Base-by-base conservation (phyloP, 2,888 invertebrate species). In the Temnothorax unifasciatus region DNA sequence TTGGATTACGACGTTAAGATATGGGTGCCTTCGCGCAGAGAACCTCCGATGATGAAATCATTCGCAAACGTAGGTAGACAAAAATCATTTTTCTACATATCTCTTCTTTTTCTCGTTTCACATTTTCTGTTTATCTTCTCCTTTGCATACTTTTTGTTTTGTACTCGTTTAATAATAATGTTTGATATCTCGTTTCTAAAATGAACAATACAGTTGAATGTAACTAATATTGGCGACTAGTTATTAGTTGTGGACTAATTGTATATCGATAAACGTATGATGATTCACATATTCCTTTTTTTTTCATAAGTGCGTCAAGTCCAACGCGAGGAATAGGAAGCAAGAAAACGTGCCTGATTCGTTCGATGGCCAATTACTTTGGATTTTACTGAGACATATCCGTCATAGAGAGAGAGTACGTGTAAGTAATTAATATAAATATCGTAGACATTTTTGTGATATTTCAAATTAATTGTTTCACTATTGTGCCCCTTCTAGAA, bases 1-100 rank as follows among this genome's bases (percentile, higher is more conserved):
- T 95, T 99, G 5, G 99, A 99, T 95, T 96, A 97, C 93, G 98
- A 98, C 93, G 97, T 99, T 21, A 99, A 99, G 95, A 97, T 99
- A 82, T 99, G 99, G 99, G 96, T 97, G 76, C 99, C 99, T 3
- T 96, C 96, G 2, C 96, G 95, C 87, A 96, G 96, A 83, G 93
- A 95, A 96, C 9, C 86, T 29, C 88, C 88, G 25, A 15, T 41
- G 25, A 86, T 91, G 87, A 76, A 73, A n/a, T 74, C 89, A 29
- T 86, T 93, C 29, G 83, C 86, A 74, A 44, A 47, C 38, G 92
- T 92, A 86, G 3, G 64, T 82, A 50, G 3, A 47, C 11, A 38
- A 15, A 82, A 44, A 74, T 74, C 0, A 25, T 76, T 9, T 29
- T 29, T 21, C 15, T 50, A 25, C 6, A 59, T 69, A n/a, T 74